Percentiles rank a stretch among this genome's conserved stretches.
phyloP scores from a whole-genome alignment of 2,888 invertebrate genomes.

The Neocrepidodera transversa region DNA sequence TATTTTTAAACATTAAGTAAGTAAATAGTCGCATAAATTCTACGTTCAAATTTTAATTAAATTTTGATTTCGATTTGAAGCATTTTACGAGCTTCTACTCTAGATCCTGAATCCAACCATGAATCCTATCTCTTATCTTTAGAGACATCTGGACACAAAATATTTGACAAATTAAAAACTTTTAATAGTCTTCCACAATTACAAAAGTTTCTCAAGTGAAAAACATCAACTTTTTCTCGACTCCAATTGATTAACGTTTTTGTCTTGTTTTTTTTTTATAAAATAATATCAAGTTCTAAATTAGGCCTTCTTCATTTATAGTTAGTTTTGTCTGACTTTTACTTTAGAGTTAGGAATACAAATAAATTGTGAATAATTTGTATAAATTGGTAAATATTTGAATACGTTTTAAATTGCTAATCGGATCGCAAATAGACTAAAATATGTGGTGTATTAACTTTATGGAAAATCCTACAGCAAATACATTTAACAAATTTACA shows the following conservation, averaged over 20 bases:
- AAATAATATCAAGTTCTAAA: too few species aligned
- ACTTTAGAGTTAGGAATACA: too few species aligned
- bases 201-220: slow-evolving; percentile 4
- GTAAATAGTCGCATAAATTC: too few species aligned
- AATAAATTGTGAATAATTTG: too few species aligned
- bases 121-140: slow-evolving; percentile 2
- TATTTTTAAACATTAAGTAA: too few species aligned
- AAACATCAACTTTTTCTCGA: slow-evolving; percentile 3
- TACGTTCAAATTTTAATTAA: slow-evolving; percentile 2
- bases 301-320: too few species aligned
- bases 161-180: slow-evolving; percentile 15
- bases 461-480: slow-evolving; percentile 9
- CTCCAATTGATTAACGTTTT: slow-evolving; percentile 5
- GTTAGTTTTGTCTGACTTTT: too few species aligned
- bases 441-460: slow-evolving; percentile 9
- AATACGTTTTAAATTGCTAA: too few species aligned
- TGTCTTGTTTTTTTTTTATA: slow-evolving; percentile 1
- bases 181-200: slow-evolving; percentile 14
- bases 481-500: slow-evolving; percentile 8
- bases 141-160: slow-evolving; percentile 15
- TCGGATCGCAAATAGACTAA: too few species aligned
- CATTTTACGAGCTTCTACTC: not conserved
- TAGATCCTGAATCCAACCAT: not conserved
- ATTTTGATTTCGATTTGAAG: slow-evolving; percentile 3
- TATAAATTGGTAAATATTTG: too few species aligned